Evolutionary conservation across 2,113 vertebrate genomes (phyloP), one percentile per base, ranked within the genome.

Genomic region (Gadus chalcogrammus): DNA sequence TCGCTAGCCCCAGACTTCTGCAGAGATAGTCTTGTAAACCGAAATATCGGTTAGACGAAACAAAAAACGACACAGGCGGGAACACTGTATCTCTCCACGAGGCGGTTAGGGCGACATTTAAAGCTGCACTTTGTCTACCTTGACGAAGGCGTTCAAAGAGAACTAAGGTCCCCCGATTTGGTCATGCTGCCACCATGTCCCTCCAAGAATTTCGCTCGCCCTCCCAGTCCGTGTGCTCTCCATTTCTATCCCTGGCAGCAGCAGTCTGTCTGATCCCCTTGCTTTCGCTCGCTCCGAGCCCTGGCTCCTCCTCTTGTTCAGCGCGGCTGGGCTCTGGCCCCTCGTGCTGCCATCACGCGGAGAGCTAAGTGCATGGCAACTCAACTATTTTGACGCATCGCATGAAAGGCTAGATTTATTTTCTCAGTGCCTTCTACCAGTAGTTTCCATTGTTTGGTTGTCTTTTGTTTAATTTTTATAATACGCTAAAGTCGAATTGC

Each of bases 171-270:
- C 66, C 65, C 71, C 79, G 75, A 76, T 9, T 13, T 58, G 65
- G 73, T 69, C 77, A 78, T 77, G 85, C 82, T 60, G 78, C 75
- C 72, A 76, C 82, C 81, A 68, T 82, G 76, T 79, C 83, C 85
- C 76, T 68, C 59, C 31, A 77, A 79, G 70, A 55, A 81, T 81
- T 74, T 67, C 72, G 69, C 61, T 79, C 69, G 42, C 68, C 74
- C 79, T 82, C 80, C 81, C 80, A 60, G 69, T 75, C 70, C 80
- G 67, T 74, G 59, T 69, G 81, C 82, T 87, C 87, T 90, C 90
- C 90, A 92, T 91, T 85, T 79, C 87, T 72, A 60, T 35, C 31
- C 31, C 31, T 35, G 31, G 20, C 82, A 84, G 42, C 42, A 48
- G 42, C 38, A 42, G 38, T 42, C 5, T 24, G 82, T 82, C 83